Base-by-base conservation (phyloP, 2,113 vertebrate genomes). In the Pardalotus punctatus region DNA sequence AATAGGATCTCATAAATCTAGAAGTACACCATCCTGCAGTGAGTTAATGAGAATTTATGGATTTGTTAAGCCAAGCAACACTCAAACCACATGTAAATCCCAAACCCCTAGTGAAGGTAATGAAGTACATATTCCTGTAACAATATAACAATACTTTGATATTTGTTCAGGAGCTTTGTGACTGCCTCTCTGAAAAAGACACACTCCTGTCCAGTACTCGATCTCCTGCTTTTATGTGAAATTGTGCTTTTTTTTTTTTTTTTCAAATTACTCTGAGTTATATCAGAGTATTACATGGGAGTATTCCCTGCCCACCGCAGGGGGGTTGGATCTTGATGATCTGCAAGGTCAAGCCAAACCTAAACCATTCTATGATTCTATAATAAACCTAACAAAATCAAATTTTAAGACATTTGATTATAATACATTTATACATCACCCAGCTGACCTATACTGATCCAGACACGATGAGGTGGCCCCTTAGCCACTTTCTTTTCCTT, bases 331-430 rank as follows among this genome's bases (percentile, higher is more conserved):
- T 51, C 23, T 16, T 58, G 13, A 38, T 58, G 23, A 45, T 66
- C 33, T 29, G 2, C 28, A 60, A 36, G 19, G 20, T 25, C 0
- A 2, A 28, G 42, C 0, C 0, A 19, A 40, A 33, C 3, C 7
- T 11, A 60, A 60, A 29, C 11, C 19, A 40, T 67, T 60, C 9
- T 25, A 14, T 29, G 28, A 38, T 58, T 58, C n/a, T 66, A 14
- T n/a, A 58, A 66, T 50, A 58, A 57, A 80, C 7, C 9, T 42
- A 64, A 56, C 4, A 61, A 72, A 53, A 51, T 45, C 29, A 38
- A 31, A 6, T 73, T 77, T 38, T 28, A 50, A 53, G 42, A 50
- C 3, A 61, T 43, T 69, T 65, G 29, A 51, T 56, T 64, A 31
- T 48, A 67, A 54, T 35, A 53, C 9, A 33, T 48, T 36, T 36